Evolutionary conservation across 2,888 invertebrate genomes (phyloP).

Genomic region (Empis stercorea): DNA sequence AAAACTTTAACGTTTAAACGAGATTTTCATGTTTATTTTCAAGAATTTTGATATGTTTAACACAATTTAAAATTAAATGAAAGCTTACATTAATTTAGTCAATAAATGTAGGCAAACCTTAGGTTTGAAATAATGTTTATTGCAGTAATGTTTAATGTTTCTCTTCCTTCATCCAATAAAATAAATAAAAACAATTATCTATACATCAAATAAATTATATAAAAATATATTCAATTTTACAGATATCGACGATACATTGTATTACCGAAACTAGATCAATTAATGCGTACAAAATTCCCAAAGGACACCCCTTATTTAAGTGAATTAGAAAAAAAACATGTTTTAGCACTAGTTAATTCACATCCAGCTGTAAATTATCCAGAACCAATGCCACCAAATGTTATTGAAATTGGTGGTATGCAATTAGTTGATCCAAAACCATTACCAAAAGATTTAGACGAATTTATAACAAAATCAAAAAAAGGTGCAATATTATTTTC

Average conservation of each 20-base stretch:
- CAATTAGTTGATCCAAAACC: conserved; percentile 23
- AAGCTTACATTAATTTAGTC: no score
- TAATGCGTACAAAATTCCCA: conserved; percentile 14
- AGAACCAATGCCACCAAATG: conserved; percentile 27
- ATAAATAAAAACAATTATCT: no score
- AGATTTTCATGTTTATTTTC: no score
- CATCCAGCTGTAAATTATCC: conserved; percentile 25
- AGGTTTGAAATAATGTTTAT: no score
- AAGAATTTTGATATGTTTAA: no score
- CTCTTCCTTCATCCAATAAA: no score
- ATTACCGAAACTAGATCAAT: conserved; percentile 15
- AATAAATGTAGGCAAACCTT: no score
- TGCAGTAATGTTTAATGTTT: no score
- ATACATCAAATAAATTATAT: no score
- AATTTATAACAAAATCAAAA: conserved; percentile 20
- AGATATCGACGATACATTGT: conserved; percentile 16
- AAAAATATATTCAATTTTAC: neutral
- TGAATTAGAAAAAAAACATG: conserved; percentile 16
- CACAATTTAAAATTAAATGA: no score
- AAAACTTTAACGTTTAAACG: no score
- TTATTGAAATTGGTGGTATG: conserved; percentile 30
- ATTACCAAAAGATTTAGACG: conserved; percentile 19
- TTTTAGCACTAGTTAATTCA: conserved; percentile 26
- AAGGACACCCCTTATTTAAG: conserved; percentile 13
- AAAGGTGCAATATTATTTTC: conserved; percentile 29